Base-by-base conservation (phyloP, 2,113 vertebrate genomes). In the Heteronetta atricapilla region DNA sequence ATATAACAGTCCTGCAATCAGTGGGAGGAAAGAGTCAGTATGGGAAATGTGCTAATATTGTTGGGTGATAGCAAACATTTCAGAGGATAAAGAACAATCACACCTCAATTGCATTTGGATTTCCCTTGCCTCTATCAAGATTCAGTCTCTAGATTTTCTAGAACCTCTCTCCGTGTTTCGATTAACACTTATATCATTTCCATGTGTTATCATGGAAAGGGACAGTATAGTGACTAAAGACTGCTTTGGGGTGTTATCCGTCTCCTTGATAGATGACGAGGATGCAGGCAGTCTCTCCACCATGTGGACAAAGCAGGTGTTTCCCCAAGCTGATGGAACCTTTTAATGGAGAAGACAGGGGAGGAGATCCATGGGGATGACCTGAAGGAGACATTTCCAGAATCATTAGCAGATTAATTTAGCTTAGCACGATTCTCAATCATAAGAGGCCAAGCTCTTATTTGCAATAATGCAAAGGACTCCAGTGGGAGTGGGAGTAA, bases 221-320 rank as follows among this genome's bases (percentile, higher is more conserved):
- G n/a, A 89, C 48, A 46, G n/a, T 38, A 29, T 40, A 76, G 60
- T 56, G 67, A 83, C 78, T 81, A 91, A 92, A 72, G 84, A 77
- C 56, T 66, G 11, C 33, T 88, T 79, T 52, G 63, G 84, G 67
- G 46, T 25, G 48, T 88, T 95, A 93, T 93, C 81, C 90, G 19
- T 93, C 86, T 90, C 82, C 84, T 90, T 67, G 80, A 86, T 94
- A 74, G 79, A 89, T 87, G 74, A 94, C 22, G 70, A 91, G 84
- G 62, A 91, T 13, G 14, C 36, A 70, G 73, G 67, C 7, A 4
- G 85, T 63, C 84, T 70, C 89, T 91, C n/a, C 62, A 93, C 63
- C 96, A 95, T 91, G 92, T 93, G 91, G 94, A 76, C 67, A 56
- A 76, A 93, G 73, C 96, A 97, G 96, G 92, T 95, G 93, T 69